Percentiles rank a stretch among this genome's conserved stretches.
These are phyloP conservation scores for Pseudomyrmex gracilis DNA, from an alignment of 1,140 invertebrate genomes.

Conservation along the genomic window DNA sequence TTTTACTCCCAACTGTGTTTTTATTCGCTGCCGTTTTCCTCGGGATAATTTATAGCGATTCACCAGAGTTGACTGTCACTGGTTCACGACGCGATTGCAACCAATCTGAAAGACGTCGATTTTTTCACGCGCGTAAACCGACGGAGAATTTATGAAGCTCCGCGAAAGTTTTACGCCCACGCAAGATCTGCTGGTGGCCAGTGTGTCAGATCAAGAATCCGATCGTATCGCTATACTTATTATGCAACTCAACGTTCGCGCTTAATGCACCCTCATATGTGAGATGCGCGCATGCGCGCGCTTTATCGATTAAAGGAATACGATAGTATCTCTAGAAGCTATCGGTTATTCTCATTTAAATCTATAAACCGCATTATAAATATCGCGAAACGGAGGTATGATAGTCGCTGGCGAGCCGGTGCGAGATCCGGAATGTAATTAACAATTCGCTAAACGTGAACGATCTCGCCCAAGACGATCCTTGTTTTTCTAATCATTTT, in stretches of 20 bases:
- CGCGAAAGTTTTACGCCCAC: conserved; percentile 72
- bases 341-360: not conserved
- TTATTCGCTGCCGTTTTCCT: not conserved
- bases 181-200: conserved; percentile 73
- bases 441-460: too few relatives aligned
- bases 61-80: too few relatives aligned
- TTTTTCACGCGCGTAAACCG: conserved; percentile 62
- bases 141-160: conserved; percentile 77
- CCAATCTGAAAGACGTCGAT: conserved; percentile 46
- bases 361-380: not conserved
- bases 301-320: conserved; percentile 69
- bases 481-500: too few relatives aligned
- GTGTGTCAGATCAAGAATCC: conserved; percentile 64
- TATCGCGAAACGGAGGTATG: not conserved
- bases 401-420: too few relatives aligned
- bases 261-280: conserved; percentile 76
- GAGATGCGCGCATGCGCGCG: conserved; percentile 37
- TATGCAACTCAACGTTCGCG: conserved; percentile 72
- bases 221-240: conserved; percentile 69
- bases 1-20: not conserved
- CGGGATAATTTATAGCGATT: conserved; percentile 9
- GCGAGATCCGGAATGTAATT: too few relatives aligned
- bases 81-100: not conserved
- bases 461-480: too few relatives aligned
- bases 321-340: conserved; percentile 15